phyloP scores from a whole-genome alignment of 2,888 invertebrate species.

The Heliconius erato region DNA sequence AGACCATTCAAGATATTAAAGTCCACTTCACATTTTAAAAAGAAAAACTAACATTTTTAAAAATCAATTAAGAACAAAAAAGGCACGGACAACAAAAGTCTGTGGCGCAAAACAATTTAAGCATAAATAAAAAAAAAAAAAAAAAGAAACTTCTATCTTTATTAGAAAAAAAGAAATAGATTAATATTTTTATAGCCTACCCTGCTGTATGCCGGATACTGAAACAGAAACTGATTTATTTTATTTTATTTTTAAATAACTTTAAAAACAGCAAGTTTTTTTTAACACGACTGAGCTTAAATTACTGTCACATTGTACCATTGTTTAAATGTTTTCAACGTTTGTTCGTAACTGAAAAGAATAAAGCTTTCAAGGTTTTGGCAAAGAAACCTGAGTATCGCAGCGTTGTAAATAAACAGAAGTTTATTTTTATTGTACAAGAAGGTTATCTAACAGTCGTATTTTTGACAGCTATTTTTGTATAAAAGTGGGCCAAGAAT shows the following conservation, averaged over 20 bases:
- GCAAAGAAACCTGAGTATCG: constrained; percentile 51
- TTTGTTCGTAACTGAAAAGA: constrained; percentile 46
- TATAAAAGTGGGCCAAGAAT: constrained; percentile 17
- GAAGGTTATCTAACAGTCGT: constrained; percentile 48
- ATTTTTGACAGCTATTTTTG: constrained; percentile 34
- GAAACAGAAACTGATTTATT: not conserved
- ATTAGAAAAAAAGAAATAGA: too few relatives aligned
- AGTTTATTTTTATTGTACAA: constrained; percentile 46
- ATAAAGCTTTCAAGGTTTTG: constrained; percentile 55
- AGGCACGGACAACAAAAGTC: too few relatives aligned
- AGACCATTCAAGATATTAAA: too few relatives aligned
- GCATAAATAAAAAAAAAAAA: too few relatives aligned
- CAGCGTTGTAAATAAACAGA: constrained; percentile 50
- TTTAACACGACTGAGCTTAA: not conserved
- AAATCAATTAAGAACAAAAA: too few relatives aligned
- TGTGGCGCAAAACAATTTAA: too few relatives aligned
- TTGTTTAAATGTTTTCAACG: constrained; percentile 38
- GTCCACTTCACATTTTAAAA: too few relatives aligned
- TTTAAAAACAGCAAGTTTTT: not conserved
- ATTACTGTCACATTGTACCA: constrained; percentile 29
- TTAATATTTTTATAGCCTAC: too few relatives aligned
- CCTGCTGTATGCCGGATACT: not conserved
- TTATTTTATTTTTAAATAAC: not conserved
- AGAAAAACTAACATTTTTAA: too few relatives aligned
- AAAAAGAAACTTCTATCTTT: not conserved